Base-by-base conservation (phyloP, 2,888 invertebrate genomes). In the Eledona agricola region DNA sequence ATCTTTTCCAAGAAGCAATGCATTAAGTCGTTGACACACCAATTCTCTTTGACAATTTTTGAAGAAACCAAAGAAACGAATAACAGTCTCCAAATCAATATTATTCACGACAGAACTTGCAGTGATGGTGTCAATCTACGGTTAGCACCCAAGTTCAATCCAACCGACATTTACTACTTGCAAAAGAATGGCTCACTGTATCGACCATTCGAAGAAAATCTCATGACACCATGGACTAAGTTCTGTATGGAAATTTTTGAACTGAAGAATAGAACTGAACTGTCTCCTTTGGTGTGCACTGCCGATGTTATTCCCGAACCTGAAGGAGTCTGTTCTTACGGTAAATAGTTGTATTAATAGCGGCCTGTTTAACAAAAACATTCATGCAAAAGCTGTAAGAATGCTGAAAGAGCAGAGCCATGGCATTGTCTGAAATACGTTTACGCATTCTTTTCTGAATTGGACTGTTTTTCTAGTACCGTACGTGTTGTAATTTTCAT, bases 121-220 rank as follows among this genome's bases (percentile, higher is more conserved):
- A 37, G 25, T 1, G 28, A 26, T 6, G 49, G 31, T 7, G 13
- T 19, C 17, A 34, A 37, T 1, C 35, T 45, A 6, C 31, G 53
- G 38, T 38, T 65, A 16, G 22, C 49, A 11, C 54, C 60, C 1
- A 17, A 11, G 5, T 6, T 28, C 6, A 25, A 31, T 4, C 22
- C 35, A 2, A 35, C 16, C 1, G 59, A 63, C 28, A 10, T 15
- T 1, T 61, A 56, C 42, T 63, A 43, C 40, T 16, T 65, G 15
- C 65, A 65, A 38, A 15, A 23, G 2, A 53, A 63, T 38, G 65
- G 65, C 1, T 32, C 53, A 4, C 31, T 65, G 11, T 55, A 47
- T 11, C 57, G 54, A 13, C 63, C 65, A 1, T 31, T 22, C 1
- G 11, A 20, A 17, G 15, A 17, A 5, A 37, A 17, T 3, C 16